A percentile compares a stretch with the other conserved stretches of the same genome.
phyloP scores from a whole-genome alignment of 2,113 vertebrate species.

The Cichladusa arquata region DNA sequence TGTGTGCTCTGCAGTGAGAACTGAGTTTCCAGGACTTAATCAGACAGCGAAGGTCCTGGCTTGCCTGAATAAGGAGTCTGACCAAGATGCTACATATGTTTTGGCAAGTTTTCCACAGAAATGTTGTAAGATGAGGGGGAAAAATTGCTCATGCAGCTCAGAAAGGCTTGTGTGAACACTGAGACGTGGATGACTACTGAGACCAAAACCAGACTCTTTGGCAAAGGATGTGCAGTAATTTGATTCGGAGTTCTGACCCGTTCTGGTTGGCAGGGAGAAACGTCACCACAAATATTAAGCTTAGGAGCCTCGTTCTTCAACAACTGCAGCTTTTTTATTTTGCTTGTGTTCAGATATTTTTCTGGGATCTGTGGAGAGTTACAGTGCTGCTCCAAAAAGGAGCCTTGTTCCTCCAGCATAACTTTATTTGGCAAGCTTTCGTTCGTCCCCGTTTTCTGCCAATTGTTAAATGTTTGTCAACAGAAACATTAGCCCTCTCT shows the following conservation, averaged over 20 bases:
- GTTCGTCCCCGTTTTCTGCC: not conserved
- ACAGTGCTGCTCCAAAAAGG: not conserved
- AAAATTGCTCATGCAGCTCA: conserved; percentile 11
- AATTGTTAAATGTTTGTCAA: conserved; percentile 46
- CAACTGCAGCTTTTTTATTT: not conserved
- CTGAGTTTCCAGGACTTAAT: not conserved
- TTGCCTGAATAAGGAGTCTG: not conserved
- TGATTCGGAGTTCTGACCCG: not conserved
- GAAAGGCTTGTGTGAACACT: not conserved
- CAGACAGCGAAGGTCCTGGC: not conserved
- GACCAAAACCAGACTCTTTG: conserved; percentile 34
- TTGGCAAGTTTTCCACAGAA: not conserved
- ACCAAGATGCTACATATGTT: not conserved
- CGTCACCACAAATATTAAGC: not conserved
- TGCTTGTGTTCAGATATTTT: not conserved
- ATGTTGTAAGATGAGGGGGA: conserved; percentile 20
- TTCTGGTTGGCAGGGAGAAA: not conserved
- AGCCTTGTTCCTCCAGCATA: not conserved
- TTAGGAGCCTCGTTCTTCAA: not conserved
- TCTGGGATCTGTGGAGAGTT: not conserved
- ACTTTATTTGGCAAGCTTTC: conserved; percentile 19
- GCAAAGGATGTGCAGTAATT: not conserved
- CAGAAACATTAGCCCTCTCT: conserved; percentile 37
- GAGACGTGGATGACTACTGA: not conserved
- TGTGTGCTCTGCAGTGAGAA: not conserved